Conservation (phyloP, 2,113 vertebrate genomes). For the Oreocharis arfaki region DNA sequence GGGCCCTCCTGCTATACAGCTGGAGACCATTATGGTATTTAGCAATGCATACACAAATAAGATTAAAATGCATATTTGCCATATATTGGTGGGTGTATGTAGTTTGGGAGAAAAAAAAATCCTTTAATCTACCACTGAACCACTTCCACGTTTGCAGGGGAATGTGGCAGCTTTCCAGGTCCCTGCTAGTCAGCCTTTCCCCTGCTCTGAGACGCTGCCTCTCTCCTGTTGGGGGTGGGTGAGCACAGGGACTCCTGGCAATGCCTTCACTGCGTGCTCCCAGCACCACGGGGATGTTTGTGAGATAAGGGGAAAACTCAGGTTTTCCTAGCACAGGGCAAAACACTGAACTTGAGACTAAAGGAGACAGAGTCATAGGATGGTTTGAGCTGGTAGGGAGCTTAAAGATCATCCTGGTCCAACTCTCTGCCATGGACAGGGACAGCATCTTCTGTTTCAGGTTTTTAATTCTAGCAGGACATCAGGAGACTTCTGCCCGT, state of each 20-base stretch:
- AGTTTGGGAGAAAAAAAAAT: neutral
- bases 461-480: neutral
- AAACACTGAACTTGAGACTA: neutral
- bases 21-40: constrained; percentile 46
- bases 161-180: neutral
- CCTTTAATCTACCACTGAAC: neutral
- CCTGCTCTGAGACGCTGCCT: accelerated
- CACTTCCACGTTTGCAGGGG: neutral
- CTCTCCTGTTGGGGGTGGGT: neutral
- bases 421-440: neutral
- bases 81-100: neutral
- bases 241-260: neutral
- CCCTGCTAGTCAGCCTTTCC: neutral
- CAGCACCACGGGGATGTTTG: neutral
- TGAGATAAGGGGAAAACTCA: neutral
- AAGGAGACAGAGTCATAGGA: neutral
- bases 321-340: neutral
- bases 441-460: neutral
- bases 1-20: constrained; percentile 39
- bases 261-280: neutral
- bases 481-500: accelerated
- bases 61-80: constrained; percentile 12
- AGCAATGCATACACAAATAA: constrained; percentile 20
- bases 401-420: neutral
- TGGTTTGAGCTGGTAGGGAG: neutral